Base-by-base conservation (phyloP, 2,113 vertebrate genomes). In the Myiopsitta monachus region DNA sequence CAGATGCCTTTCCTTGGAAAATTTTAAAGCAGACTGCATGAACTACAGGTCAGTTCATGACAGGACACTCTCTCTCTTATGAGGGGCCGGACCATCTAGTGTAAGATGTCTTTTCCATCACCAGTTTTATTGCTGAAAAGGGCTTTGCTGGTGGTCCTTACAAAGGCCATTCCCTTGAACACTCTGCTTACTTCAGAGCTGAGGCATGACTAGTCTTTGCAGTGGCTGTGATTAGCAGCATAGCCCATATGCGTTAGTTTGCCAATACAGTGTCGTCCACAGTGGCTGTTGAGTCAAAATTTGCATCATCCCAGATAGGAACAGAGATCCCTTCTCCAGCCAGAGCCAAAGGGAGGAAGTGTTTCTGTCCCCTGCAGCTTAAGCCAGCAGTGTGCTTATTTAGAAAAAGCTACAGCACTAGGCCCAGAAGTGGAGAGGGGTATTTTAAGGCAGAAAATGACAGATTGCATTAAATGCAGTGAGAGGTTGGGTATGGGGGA, bases 401-500 rank as follows among this genome's bases (percentile, higher is more conserved):
- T 36, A 75, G 83, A 85, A 79, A 81, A 90, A 89, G 26, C 64
- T 72, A 39, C 44, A 62, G 67, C 54, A 59, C 4, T 11, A 78
- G 36, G 24, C 6, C 23, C 21, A 69, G n/a, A 14, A 8, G 8
- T 79, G 43, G 28, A 78, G 61, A 76, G 39, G 18, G n/a, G 11
- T 82, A 38, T 85, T 91, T 70, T 59, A 61, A 93, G 80, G 70
- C 28, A 95, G 67, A 90, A 93, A 84, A 92, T 36, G 26, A 87
- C 77, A 83, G 68, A 59, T 52, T 55, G 61, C 83, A 90, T 82
- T 78, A 96, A 94, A 93, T 75, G 80, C 62, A 82, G 24, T 73
- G 66, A 92, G 67, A 84, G 24, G 23, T 3, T 87, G 54, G 52
- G 36, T 54, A 36, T 18, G 78, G 63, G 76, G 49, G 74, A 80